Conservation (phyloP, 2,888 invertebrate species). For the Tupiocoris notatus region DNA sequence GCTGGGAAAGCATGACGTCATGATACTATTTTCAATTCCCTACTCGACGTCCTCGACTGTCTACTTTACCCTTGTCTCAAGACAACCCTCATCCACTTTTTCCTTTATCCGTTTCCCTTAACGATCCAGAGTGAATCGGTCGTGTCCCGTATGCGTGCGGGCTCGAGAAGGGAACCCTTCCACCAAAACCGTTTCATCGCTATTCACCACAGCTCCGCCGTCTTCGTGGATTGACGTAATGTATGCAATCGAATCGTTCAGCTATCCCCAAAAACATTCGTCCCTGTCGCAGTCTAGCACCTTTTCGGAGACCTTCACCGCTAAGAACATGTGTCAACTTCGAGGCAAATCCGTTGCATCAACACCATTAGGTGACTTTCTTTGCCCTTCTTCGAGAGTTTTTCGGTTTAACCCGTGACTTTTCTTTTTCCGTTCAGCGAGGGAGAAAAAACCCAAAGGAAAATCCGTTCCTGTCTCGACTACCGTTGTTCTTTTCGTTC, state of each 20-base stretch:
- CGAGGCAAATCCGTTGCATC: conserved; percentile 28
- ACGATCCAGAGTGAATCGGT: background rate
- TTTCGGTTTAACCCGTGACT: conserved; percentile 4
- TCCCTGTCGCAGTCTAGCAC: background rate
- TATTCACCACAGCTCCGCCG: background rate
- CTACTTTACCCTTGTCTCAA: background rate
- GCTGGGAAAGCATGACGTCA: no score
- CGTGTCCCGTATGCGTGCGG: background rate
- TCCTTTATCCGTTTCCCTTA: background rate
- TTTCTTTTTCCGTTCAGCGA: background rate
- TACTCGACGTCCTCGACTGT: no score
- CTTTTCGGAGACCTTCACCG: background rate
- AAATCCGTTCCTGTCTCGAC: background rate
- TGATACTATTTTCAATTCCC: no score
- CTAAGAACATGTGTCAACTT: conserved; percentile 30
- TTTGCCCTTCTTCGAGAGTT: background rate
- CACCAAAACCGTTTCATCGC: background rate
- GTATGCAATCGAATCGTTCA: conserved; percentile 25
- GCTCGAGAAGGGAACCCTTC: background rate
- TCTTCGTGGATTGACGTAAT: conserved; percentile 18
- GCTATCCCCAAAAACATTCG: background rate
- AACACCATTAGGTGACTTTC: conserved; percentile 36
- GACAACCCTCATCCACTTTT: background rate
- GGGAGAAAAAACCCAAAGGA: background rate
- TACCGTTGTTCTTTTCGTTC: background rate